These are phyloP conservation scores for Eugnorisma glareosa DNA, from an alignment of 2,888 invertebrate genomes.

Conservation along the genomic window DNA sequence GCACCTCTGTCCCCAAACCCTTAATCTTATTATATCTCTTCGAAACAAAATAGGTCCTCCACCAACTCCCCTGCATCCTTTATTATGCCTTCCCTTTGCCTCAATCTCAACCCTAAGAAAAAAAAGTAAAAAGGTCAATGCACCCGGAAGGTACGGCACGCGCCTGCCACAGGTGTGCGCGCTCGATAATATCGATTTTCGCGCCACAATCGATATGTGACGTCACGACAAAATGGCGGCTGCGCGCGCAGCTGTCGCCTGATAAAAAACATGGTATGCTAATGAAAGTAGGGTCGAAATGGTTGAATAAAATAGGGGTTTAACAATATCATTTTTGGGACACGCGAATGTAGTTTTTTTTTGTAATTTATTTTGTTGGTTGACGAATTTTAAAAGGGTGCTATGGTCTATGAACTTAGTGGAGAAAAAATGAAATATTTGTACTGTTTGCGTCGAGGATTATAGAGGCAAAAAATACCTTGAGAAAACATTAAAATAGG, in stretches of 20 bases:
- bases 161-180: conserved; percentile 86
- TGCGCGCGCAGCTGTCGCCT: conserved; percentile 84
- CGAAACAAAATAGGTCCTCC: conserved; percentile 15
- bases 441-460: conserved; percentile 8
- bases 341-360: conserved; percentile 73
- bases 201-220: conserved; percentile 84
- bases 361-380: conserved; percentile 59
- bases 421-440: conserved; percentile 26
- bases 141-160: conserved; percentile 84
- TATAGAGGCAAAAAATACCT: not conserved
- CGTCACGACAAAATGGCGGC: conserved; percentile 83
- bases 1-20: not conserved
- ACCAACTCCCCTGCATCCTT: conserved; percentile 11
- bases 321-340: conserved; percentile 70
- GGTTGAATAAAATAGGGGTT: conserved; percentile 75
- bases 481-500: not conserved
- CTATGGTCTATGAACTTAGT: conserved; percentile 28
- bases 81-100: conserved; percentile 42
- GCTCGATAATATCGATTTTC: conserved; percentile 86
- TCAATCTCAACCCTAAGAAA: conserved; percentile 63
- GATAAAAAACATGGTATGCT: conserved; percentile 72
- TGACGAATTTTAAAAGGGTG: conserved; percentile 49
- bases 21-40: not conserved
- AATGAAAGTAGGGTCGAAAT: conserved; percentile 78
- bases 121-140: conserved; percentile 79